Evolutionary conservation across 2,888 invertebrate genomes (phyloP).

Genomic region (Drosophila flavopinicola): DNA sequence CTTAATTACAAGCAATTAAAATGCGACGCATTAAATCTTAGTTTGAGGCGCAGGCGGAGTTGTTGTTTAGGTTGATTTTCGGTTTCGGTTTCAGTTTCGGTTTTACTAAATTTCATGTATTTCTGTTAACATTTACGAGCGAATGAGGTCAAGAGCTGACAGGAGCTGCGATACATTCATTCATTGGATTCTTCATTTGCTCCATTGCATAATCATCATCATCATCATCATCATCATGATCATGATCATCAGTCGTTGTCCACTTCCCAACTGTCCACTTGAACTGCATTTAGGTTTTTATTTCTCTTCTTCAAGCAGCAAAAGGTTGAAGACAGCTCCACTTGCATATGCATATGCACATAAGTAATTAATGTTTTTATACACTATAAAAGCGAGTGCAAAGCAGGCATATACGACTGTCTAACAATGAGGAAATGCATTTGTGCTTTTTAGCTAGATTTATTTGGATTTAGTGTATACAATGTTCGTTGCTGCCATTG

Average conservation of each 20-base stretch:
- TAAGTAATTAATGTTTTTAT: slow-evolving; percentile 56
- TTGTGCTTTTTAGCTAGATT: not conserved
- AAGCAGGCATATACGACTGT: too few relatives aligned
- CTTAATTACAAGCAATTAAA: slow-evolving; percentile 73
- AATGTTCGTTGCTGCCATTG: slow-evolving; percentile 12
- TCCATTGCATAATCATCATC: slow-evolving; percentile 64
- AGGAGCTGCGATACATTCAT: slow-evolving; percentile 34
- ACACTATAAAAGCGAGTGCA: slow-evolving; percentile 15
- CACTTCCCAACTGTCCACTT: slow-evolving; percentile 65
- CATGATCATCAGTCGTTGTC: too few relatives aligned
- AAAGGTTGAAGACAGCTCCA: slow-evolving; percentile 64
- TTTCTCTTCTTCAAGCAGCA: slow-evolving; percentile 47
- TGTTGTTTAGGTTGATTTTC: slow-evolving; percentile 13
- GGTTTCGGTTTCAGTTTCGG: slow-evolving; percentile 13
- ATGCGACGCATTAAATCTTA: slow-evolving; percentile 61
- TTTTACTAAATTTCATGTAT: slow-evolving; percentile 31
- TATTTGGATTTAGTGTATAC: slow-evolving; percentile 25
- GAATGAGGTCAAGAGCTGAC: slow-evolving; percentile 66
- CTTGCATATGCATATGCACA: slow-evolving; percentile 58
- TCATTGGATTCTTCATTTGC: slow-evolving; percentile 40
- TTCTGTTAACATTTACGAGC: slow-evolving; percentile 34
- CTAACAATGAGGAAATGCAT: not conserved
- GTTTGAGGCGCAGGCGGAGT: slow-evolving; percentile 36
- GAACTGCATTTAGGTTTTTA: slow-evolving; percentile 58
- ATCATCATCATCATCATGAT: slow-evolving; percentile 45